Evolutionary conservation across 1,140 invertebrate genomes (phyloP), one percentile per base, ranked within the genome.

Genomic region (Pogonognathellus flavescens): DNA sequence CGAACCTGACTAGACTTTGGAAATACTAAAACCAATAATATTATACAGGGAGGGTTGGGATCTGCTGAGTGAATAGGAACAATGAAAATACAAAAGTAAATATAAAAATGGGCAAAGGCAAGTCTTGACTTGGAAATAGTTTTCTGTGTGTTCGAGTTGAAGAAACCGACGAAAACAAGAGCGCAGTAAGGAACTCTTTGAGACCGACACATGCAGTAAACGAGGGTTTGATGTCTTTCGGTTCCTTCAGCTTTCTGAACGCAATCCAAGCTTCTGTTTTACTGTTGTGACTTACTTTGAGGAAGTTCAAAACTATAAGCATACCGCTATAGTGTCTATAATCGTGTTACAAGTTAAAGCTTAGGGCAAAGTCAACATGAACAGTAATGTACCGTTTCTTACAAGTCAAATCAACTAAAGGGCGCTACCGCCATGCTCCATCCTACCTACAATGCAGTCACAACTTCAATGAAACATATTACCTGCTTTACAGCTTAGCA

Each of bases 211-310:
- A 16, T 53, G 70, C 50, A 20, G 41, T 84, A 80, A 80, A 80
- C 80, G 83, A 57, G 59, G 52, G 83, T 80, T 84, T 80, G 70
- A 70, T 76, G 66, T 50, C 70, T 84, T 84, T 84, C 57, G 82
- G 10, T 53, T 80, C 55, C 18, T 52, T 57, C 16, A 76, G 25
- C n/a, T 76, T 10, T 25, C 13, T 25, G 20, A 25, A 14, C 14
- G 18, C 59, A 20, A 8, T 60, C 13, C 18, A 59, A 59, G n/a
- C 13, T 20, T 60, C 16, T 18, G 22, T 20, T 20, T 60, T 22
- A 22, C 10, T 0, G 18, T 60, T 60, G 18, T 60, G 59, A 9
- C n/a, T 22, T 70, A 70, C 66, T 70, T 22, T 52, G 41, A 20
- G 22, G 18, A 22, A 18, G 22, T 60, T 60, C 18, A 10, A 66